Percentiles rank a stretch among this genome's conserved stretches.
These are phyloP conservation scores for Amyelois transitella DNA, from an alignment of 1,140 invertebrate genomes.

Conservation along the genomic window DNA sequence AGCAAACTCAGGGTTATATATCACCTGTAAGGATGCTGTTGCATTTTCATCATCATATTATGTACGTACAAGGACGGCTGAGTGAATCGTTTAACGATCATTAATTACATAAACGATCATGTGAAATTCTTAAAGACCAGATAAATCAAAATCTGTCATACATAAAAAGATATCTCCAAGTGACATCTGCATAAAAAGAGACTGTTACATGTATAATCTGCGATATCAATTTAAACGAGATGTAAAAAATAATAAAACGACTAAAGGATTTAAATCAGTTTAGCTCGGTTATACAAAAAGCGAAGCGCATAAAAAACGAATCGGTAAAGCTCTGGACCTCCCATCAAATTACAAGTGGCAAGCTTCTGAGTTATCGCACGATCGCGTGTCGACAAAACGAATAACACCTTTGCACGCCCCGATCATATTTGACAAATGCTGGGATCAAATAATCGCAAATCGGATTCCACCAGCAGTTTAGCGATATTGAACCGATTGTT, in stretches of 20 bases:
- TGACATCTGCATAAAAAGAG: neutral
- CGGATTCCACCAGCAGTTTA: neutral
- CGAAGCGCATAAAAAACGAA: constrained; percentile 12
- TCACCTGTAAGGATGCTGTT: neutral
- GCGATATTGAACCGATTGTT: constrained; percentile 14
- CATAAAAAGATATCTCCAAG: neutral
- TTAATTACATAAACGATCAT: neutral
- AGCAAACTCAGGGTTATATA: constrained; percentile 30
- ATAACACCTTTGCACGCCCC: constrained; percentile 37
- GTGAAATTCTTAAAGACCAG: neutral
- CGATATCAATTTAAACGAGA: neutral
- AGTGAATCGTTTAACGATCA: no score
- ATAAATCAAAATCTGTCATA: neutral
- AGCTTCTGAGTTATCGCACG: constrained; percentile 29
- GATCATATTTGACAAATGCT: constrained; percentile 47
- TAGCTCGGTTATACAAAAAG: neutral
- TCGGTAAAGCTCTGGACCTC: constrained; percentile 26
- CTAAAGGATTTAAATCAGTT: neutral
- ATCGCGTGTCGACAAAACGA: constrained; percentile 49
- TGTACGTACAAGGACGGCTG: no score
- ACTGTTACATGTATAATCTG: neutral
- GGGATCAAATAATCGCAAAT: constrained; percentile 34
- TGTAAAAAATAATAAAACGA: neutral
- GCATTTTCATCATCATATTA: neutral
- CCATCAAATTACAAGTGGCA: constrained; percentile 44